Evolutionary conservation across 2,113 vertebrate species (phyloP).

Genomic region (Chauna torquata): DNA sequence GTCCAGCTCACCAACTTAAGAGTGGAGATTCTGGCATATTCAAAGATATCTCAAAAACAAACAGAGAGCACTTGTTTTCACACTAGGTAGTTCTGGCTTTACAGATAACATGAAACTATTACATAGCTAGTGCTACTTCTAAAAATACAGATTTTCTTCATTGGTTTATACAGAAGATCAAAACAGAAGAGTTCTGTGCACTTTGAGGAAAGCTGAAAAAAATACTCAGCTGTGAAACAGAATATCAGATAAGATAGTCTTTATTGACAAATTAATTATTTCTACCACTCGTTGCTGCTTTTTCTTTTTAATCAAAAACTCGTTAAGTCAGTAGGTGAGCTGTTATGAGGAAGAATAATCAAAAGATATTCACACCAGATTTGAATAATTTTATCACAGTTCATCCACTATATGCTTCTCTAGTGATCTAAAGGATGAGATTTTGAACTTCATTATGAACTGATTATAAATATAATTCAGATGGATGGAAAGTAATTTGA

Average conservation of each 20-base stretch:
- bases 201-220: conserved; percentile 25
- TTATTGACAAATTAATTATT: conserved; percentile 56
- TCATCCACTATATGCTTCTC: conserved; percentile 55
- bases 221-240: conserved; percentile 8
- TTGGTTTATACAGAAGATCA: conserved; percentile 21
- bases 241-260: conserved; percentile 9
- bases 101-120: background rate
- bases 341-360: conserved; percentile 61
- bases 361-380: conserved; percentile 65
- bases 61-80: background rate
- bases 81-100: background rate
- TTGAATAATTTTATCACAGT: conserved; percentile 67
- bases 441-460: conserved; percentile 73
- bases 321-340: conserved; percentile 49
- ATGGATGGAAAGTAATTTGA: conserved; percentile 74
- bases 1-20: background rate
- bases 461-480: conserved; percentile 72
- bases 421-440: conserved; percentile 64
- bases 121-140: background rate
- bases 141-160: background rate
- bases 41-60: conserved; percentile 6
- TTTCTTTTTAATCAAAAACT: conserved; percentile 30
- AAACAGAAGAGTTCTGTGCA: conserved; percentile 17
- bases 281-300: background rate
- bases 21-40: background rate